A percentile compares a stretch with the other conserved stretches of the same genome.
phyloP scores from a whole-genome alignment of 2,113 vertebrate genomes.

The Aptenodytes patagonicus region DNA sequence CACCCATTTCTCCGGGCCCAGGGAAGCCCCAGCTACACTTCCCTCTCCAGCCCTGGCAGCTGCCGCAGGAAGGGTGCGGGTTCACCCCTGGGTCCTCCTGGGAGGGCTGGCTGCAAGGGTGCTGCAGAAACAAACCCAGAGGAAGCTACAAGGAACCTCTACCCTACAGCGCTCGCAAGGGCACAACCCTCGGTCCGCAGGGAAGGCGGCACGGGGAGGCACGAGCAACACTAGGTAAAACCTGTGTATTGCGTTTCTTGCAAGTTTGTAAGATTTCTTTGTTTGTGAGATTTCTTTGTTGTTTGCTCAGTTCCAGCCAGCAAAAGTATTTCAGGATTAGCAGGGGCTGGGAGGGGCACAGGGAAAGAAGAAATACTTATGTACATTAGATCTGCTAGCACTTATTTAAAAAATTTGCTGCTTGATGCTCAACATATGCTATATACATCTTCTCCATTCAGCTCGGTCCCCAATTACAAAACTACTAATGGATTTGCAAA shows the following conservation, averaged over 20 bases:
- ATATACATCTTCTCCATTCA: neutral
- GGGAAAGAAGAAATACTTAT: neutral
- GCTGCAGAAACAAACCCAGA: neutral
- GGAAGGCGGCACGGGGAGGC: neutral
- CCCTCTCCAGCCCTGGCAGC: neutral
- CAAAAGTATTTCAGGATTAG: neutral
- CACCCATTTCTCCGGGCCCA: neutral
- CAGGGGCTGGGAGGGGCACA: neutral
- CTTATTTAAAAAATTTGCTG: neutral
- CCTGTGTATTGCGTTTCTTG: rapidly evolving
- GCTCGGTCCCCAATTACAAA: neutral
- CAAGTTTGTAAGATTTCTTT: neutral
- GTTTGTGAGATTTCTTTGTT: neutral
- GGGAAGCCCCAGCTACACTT: neutral
- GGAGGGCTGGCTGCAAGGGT: neutral
- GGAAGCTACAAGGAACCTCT: neutral
- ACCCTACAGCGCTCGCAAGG: too few species aligned
- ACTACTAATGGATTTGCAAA: neutral
- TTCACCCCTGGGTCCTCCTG: neutral
- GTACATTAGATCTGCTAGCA: neutral
- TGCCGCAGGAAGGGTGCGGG: neutral
- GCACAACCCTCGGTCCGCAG: neutral
- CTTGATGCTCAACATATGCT: neutral
- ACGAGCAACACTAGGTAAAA: rapidly evolving
- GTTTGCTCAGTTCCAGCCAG: neutral